Evolutionary conservation across 1,140 invertebrate species (phyloP), one percentile per base, ranked within the genome.

Genomic region (Thaumetopoea pityocampa): DNA sequence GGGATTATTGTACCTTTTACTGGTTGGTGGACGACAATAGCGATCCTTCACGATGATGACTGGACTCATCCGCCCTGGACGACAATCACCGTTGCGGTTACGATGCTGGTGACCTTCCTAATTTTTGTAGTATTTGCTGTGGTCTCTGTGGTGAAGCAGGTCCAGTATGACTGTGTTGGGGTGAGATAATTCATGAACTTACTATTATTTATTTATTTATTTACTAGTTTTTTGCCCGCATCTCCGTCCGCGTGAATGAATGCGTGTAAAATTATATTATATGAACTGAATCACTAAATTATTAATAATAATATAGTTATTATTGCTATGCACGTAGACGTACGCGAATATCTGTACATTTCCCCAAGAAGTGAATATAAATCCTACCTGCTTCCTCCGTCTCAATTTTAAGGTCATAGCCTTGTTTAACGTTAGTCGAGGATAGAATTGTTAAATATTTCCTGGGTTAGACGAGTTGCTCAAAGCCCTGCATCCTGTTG

Each of bases 61-160:
- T 69, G 62, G 70, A 19, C 11, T 1, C 40, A 56, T 8, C 35
- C 55, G 1, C 60, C 70, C 0, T 73, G 64, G 66, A 19, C 43
- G n/a, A 34, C 57, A 0, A 36, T 30, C 5, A 46, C 49, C 5
- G 15, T 71, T 2, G 23, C 58, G 0, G 37, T 51, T 1, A 37
- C 60, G 5, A 9, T 10, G 0, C 29, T 22, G 2, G 0, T 54
- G 6, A 34, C 46, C 1, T 3, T 63, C 0, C 4, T 60, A 5
- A 32, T 68, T 1, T 28, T 78, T 12, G 2, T 66, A 0, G 23
- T 36, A 1, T 66, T 53, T 19, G 74, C 67, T 1, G 18, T 19
- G 2, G 24, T 66, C n/a, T 47, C 68, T 1, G 58, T 82, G 2
- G 51, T 47, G 2, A 62, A 45, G 44, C 78, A 79, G 51, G 67